These are phyloP conservation scores for Eulemur rubriventer DNA, from an alignment of 2,797 vertebrate genomes.

Conservation along the genomic window DNA sequence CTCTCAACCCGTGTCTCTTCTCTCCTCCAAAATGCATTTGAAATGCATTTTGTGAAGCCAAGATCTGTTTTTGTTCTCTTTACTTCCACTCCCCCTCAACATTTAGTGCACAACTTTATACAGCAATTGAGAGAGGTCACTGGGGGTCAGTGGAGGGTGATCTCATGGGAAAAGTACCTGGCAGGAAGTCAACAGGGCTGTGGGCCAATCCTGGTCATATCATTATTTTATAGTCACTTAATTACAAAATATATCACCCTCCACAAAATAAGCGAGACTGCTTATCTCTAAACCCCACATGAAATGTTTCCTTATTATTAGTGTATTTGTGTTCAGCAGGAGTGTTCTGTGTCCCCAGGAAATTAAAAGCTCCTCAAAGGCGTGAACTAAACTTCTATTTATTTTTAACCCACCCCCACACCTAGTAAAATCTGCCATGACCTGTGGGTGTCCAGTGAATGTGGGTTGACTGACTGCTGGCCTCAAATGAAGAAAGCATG, in stretches of 20 bases:
- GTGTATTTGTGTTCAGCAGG: neutral
- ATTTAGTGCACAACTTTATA: neutral
- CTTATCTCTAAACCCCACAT: neutral
- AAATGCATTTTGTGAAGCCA: neutral
- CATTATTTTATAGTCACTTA: neutral
- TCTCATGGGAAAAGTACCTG: neutral
- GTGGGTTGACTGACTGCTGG: neutral
- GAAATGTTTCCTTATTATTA: neutral
- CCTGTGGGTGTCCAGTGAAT: neutral
- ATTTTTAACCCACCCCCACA: neutral
- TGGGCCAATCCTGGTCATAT: neutral
- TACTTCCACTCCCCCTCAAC: neutral
- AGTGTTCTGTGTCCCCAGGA: neutral
- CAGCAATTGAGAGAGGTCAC: fast-evolving
- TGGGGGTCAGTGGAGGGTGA: neutral
- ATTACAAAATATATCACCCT: neutral
- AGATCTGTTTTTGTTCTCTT: neutral
- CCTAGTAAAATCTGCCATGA: neutral
- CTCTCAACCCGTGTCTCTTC: neutral
- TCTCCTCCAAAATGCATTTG: neutral
- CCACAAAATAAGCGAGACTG: neutral
- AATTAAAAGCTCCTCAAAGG: neutral
- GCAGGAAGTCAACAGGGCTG: neutral
- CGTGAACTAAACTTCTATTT: neutral
- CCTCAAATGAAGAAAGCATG: neutral